Conservation (phyloP, 2,888 invertebrate species). For the Punctoribates punctum region DNA sequence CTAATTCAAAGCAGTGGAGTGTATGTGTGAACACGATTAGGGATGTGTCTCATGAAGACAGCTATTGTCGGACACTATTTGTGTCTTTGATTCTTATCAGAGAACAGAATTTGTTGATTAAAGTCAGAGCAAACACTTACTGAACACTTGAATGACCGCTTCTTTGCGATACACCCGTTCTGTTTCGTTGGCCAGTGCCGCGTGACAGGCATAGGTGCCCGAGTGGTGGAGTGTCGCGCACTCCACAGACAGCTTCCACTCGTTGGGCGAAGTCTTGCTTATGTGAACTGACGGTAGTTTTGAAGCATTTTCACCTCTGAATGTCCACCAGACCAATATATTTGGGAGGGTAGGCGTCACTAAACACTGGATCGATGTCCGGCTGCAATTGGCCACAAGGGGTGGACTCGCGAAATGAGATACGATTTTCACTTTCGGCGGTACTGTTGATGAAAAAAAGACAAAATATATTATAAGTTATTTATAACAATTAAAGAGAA, state of each 20-base stretch:
- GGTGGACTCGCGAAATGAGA: constrained; percentile 46
- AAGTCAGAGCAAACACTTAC: constrained; percentile 42
- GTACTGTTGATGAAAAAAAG: constrained; percentile 1
- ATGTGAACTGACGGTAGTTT: constrained; percentile 48
- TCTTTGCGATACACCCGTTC: constrained; percentile 48
- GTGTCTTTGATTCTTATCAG: not conserved
- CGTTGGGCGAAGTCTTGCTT: constrained; percentile 45
- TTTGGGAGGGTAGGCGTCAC: constrained; percentile 28
- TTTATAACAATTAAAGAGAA: not conserved
- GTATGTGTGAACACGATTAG: constrained; percentile 30
- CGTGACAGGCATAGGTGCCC: constrained; percentile 47
- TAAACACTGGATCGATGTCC: constrained; percentile 46
- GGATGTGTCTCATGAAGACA: not conserved
- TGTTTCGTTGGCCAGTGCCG: constrained; percentile 46
- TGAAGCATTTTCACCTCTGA: constrained; percentile 48
- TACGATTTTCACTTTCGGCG: constrained; percentile 31
- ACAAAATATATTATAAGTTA: not conserved
- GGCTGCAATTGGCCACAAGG: constrained; percentile 48
- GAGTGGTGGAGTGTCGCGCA: constrained; percentile 47
- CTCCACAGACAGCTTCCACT: constrained; percentile 45
- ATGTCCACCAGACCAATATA: constrained; percentile 49
- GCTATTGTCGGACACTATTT: not conserved
- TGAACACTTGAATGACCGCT: constrained; percentile 47
- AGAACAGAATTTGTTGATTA: not conserved
- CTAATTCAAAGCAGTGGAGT: constrained; percentile 21